These are phyloP conservation scores for Oreortyx pictus DNA, from an alignment of 2,797 vertebrate genomes.

Conservation along the genomic window DNA sequence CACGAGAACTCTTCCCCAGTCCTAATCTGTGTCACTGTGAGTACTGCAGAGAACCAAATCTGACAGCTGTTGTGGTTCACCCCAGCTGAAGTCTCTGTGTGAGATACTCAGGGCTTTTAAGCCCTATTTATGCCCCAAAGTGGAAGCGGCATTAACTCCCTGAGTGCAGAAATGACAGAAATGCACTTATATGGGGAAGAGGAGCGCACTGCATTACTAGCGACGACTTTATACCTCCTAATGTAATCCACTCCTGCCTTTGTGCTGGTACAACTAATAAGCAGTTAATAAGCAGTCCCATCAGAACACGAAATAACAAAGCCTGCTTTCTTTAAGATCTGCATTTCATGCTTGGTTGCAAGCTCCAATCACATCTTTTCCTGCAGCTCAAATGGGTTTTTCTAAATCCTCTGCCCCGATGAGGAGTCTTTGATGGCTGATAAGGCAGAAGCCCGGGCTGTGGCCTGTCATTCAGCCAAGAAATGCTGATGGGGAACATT, in stretches of 20 bases:
- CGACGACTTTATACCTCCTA: not conserved
- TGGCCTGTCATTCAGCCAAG: not conserved
- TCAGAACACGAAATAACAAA: slow-evolving; percentile 38
- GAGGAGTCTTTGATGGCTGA: slow-evolving; percentile 37
- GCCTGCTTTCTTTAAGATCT: slow-evolving; percentile 33
- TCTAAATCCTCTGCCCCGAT: not conserved
- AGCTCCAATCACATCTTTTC: not conserved
- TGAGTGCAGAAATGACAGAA: slow-evolving; percentile 19
- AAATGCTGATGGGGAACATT: slow-evolving; percentile 4
- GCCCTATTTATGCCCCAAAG: slow-evolving; percentile 25
- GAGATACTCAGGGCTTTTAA: slow-evolving; percentile 8
- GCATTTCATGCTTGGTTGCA: slow-evolving; percentile 20
- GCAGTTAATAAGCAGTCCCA: slow-evolving; percentile 52
- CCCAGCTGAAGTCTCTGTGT: not conserved
- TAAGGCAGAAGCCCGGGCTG: not conserved
- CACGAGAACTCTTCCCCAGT: not conserved
- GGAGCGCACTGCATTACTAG: not conserved
- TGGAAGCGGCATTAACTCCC: slow-evolving; percentile 33
- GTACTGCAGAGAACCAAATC: not conserved
- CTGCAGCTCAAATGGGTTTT: not conserved
- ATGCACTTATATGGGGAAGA: not conserved
- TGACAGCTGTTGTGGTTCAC: slow-evolving; percentile 12
- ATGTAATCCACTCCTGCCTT: not conserved
- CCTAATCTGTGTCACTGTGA: slow-evolving; percentile 15
- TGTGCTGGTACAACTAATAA: slow-evolving; percentile 30